phyloP scores from a whole-genome alignment of 2,888 invertebrate species.

The Sphinx pinastri region DNA sequence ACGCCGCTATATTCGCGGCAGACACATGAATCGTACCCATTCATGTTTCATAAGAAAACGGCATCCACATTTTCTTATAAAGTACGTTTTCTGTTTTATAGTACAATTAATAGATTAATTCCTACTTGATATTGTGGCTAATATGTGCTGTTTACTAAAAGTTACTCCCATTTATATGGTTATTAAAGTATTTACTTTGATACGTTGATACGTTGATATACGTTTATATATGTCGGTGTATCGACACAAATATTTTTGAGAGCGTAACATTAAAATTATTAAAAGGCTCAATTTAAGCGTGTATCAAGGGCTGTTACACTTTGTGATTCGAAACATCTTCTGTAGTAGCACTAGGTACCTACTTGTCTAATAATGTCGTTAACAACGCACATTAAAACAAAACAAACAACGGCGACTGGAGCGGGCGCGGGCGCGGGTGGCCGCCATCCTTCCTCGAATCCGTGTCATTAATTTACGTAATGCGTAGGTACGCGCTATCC shows the following conservation, averaged over 20 bases:
- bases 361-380: slow-evolving; percentile 81
- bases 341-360: slow-evolving; percentile 67
- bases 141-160: too few relatives aligned
- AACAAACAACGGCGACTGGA: slow-evolving; percentile 74
- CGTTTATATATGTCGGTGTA: not conserved
- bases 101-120: too few relatives aligned
- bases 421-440: slow-evolving; percentile 63
- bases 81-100: too few relatives aligned
- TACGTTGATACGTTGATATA: too few relatives aligned
- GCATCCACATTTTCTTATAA: not conserved
- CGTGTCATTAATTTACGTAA: slow-evolving; percentile 85
- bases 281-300: slow-evolving; percentile 11
- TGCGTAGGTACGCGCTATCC: slow-evolving; percentile 85
- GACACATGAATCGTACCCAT: not conserved
- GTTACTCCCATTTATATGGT: too few relatives aligned
- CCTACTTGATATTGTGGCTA: too few relatives aligned
- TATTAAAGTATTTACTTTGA: too few relatives aligned
- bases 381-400: slow-evolving; percentile 83
- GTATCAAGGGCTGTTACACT: slow-evolving; percentile 6
- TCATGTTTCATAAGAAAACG: not conserved
- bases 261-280: not conserved
- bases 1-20: slow-evolving; percentile 8
- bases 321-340: slow-evolving; percentile 40
- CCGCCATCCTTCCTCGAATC: slow-evolving; percentile 84
- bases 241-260: not conserved